These are phyloP conservation scores for Ennomos erosarius DNA, from an alignment of 2,888 invertebrate species.

Conservation along the genomic window DNA sequence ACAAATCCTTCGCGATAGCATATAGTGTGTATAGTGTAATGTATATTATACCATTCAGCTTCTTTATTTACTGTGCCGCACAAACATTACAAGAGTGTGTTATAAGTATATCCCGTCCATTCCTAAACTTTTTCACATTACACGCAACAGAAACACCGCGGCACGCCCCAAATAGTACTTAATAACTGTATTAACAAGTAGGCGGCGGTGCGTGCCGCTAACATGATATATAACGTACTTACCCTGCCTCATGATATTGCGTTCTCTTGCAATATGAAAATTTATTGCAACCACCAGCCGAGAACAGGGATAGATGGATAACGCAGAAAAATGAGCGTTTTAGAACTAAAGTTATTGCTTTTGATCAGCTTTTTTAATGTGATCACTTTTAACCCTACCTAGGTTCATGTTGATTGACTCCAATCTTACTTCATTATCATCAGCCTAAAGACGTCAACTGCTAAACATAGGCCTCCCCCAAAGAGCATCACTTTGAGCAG, in stretches of 20 bases:
- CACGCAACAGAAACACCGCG: conserved; percentile 57
- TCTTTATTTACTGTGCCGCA: no score
- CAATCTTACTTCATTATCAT: no score
- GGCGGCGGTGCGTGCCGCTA: conserved; percentile 64
- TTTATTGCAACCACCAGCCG: conserved; percentile 76
- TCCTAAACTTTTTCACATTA: conserved; percentile 23
- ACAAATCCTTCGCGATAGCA: no score
- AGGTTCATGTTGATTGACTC: no score
- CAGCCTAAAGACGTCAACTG: no score
- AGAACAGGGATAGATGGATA: conserved; percentile 60
- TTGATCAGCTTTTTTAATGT: conserved; percentile 4
- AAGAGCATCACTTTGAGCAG: no score
- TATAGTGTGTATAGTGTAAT: no score
- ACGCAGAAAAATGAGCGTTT: conserved; percentile 38
- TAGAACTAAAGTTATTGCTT: conserved; percentile 23
- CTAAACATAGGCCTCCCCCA: no score
- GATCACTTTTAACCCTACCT: not conserved
- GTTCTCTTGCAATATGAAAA: conserved; percentile 82
- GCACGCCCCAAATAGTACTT: conserved; percentile 52
- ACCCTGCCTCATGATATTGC: conserved; percentile 77
- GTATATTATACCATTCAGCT: no score
- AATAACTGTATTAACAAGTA: conserved; percentile 72
- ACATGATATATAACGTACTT: conserved; percentile 80
- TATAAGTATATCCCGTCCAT: not conserved
- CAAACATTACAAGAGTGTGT: no score